Conservation (phyloP, 37 sponge, comb jelly and placozoan genomes). For the Oscarella lobularis region DNA sequence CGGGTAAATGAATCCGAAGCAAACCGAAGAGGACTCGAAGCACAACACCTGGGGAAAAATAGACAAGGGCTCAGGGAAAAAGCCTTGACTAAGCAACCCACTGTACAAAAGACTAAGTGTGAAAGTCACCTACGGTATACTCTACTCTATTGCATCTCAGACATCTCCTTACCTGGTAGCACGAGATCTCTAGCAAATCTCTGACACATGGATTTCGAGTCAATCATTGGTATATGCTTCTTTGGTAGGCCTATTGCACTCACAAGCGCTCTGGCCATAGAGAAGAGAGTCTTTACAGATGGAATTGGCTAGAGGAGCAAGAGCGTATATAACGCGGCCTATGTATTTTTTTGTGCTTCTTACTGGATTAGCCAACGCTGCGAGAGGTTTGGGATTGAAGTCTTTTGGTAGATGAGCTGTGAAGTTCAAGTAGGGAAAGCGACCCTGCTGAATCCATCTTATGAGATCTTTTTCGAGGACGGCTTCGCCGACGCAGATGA, state of each 20-base stretch:
- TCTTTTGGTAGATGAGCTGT: background rate
- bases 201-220: background rate
- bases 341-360: too few species aligned
- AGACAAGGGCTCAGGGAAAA: background rate
- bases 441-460: background rate
- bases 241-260: too few species aligned
- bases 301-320: too few species aligned
- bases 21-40: background rate
- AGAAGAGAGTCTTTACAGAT: too few species aligned
- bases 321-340: too few species aligned
- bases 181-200: background rate
- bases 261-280: too few species aligned
- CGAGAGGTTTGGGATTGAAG: too few species aligned
- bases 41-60: background rate
- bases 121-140: background rate
- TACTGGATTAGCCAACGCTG: too few species aligned
- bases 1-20: background rate
- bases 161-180: background rate
- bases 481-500: background rate
- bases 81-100: background rate
- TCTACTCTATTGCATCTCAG: background rate
- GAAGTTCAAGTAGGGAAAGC: background rate
- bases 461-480: background rate
- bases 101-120: background rate
- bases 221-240: background rate